phyloP scores from a whole-genome alignment of 1,140 invertebrate species.

The Physella acuta region DNA sequence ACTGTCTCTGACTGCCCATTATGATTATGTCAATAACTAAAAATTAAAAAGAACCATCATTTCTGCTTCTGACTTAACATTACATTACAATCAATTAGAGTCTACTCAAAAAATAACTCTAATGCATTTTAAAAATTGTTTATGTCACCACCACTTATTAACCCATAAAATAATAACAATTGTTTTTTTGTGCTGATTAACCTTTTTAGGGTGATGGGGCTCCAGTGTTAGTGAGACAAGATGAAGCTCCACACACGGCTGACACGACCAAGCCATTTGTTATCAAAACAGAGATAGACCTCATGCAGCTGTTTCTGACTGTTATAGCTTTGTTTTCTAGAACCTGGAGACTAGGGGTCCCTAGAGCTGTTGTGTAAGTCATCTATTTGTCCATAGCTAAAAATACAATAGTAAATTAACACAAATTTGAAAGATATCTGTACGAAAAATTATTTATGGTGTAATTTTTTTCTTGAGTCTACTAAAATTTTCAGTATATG shows the following conservation, averaged over 20 bases:
- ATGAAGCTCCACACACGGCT: constrained; percentile 19
- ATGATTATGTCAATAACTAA: no score
- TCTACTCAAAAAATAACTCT: no score
- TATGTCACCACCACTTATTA: no score
- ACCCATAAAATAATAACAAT: not conserved
- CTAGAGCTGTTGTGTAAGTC: constrained; percentile 86
- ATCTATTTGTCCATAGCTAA: constrained; percentile 2
- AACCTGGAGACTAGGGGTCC: constrained; percentile 81
- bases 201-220: constrained; percentile 42
- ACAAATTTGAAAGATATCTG: not conserved
- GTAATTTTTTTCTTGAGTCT: not conserved
- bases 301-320: constrained; percentile 74
- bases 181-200: constrained; percentile 6
- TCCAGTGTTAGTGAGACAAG: constrained; percentile 21
- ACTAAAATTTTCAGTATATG: not conserved
- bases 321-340: constrained; percentile 73
- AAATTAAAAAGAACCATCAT: no score
- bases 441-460: not conserved
- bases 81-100: no score
- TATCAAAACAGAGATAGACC: constrained; percentile 67
- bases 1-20: no score
- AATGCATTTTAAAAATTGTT: no score
- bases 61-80: no score
- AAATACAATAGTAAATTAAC: not conserved
- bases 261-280: constrained; percentile 42